Base-by-base conservation (phyloP, 2,113 vertebrate genomes). In the Tachysurus vachellii region DNA sequence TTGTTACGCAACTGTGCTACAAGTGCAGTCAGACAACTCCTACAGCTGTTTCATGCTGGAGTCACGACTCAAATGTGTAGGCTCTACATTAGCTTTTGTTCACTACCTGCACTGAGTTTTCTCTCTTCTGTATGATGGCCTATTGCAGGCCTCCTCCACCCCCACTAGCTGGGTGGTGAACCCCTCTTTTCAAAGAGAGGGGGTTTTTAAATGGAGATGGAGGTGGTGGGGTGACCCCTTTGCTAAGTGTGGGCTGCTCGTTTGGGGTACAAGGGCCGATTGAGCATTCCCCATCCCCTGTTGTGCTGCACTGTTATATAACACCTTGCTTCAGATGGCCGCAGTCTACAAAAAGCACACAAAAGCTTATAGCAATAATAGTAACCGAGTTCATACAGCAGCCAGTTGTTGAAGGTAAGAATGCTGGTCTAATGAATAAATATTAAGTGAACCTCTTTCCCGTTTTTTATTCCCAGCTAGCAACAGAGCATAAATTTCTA, bases 1-100 rank as follows among this genome's bases (percentile, higher is more conserved):
- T 88, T 84, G 93, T 96, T 96, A 94, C 89, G 91, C 94, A 95
- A 96, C 92, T 36, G 91, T 91, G 85, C 91, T 88, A 90, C 70
- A 89, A 93, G 93, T 88, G 93, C 92, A 91, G 94, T 94, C 93
- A 92, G 92, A 94, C 93, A 91, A 95, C 95, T 94, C 95, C 95
- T 95, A 95, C 95, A 93, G 94, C 94, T 91, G 94, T 93, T 93
- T 93, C 91, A 89, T 88, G 82, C 85, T 87, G 82, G 93, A 95
- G 95, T 95, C 95, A 96, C 94, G 94, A 96, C 93, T 93, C 91
- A 90, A 84, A 87, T 89, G 89, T 90, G 90, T 90, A 92, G 91
- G 92, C 91, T 93, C 93, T 92, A 89, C 88, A 87, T 93, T 89
- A 90, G 88, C 90, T 90, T 88, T 89, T 88, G 85, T 88, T 79